Conservation (phyloP, 2,888 invertebrate genomes). For the Plagodis dolabraria region DNA sequence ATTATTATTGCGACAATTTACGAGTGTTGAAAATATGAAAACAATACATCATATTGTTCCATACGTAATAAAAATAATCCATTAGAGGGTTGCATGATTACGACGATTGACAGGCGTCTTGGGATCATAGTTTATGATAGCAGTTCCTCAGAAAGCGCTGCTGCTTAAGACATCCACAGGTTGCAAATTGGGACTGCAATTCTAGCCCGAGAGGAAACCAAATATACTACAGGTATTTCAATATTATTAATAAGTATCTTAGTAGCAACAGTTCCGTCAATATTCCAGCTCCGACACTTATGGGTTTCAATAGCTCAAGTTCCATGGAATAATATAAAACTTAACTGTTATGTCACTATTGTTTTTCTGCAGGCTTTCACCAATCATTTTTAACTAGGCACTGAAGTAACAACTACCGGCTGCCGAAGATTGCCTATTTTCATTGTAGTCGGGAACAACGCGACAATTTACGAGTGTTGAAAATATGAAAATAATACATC, state of each 20-base stretch:
- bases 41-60: conserved; percentile 16
- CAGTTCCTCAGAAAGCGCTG: no score
- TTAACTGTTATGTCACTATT: conserved; percentile 23
- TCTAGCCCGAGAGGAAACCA: no score
- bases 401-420: conserved; percentile 11
- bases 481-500: conserved; percentile 14
- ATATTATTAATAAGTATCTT: neutral
- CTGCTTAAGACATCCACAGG: no score
- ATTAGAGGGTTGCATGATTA: no score
- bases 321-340: conserved; percentile 23
- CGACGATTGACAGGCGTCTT: no score
- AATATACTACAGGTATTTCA: no score
- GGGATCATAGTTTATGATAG: no score
- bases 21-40: conserved; percentile 10
- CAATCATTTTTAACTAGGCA: conserved; percentile 22
- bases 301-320: conserved; percentile 10
- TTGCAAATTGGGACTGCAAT: no score
- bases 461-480: conserved; percentile 3
- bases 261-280: neutral
- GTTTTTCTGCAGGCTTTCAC: conserved; percentile 24
- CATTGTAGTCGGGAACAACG: conserved; percentile 14
- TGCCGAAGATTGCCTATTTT: conserved; percentile 15
- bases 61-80: no score
- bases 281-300: neutral
- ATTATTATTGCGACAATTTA: conserved; percentile 5